A percentile compares a stretch with the other conserved stretches of the same genome.
phyloP scores from a whole-genome alignment of 2,797 vertebrate species.

The Sus cebifrons region DNA sequence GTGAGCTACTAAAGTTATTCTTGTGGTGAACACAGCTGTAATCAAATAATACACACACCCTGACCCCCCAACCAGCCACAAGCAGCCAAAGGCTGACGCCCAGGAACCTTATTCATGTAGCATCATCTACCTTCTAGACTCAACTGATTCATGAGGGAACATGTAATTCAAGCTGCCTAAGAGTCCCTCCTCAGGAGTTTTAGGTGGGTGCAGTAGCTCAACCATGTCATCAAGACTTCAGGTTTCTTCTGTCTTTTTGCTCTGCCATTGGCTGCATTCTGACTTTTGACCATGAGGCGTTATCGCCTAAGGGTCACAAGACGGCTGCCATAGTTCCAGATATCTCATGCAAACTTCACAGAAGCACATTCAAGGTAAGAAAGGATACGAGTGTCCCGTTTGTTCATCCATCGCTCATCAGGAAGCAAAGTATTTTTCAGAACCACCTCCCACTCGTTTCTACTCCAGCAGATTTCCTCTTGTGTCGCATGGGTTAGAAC shows the following conservation, averaged over 20 bases:
- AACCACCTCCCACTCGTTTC: neutral
- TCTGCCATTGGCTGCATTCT: neutral
- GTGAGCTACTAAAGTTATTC: neutral
- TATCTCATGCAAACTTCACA: neutral
- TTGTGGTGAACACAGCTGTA: neutral
- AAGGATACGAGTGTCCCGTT: neutral
- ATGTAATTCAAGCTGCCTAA: neutral
- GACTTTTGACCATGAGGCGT: neutral
- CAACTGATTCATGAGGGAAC: neutral
- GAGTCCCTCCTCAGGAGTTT: neutral
- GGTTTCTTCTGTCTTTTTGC: neutral
- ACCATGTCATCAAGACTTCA: neutral
- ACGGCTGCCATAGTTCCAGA: neutral
- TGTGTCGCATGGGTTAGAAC: neutral
- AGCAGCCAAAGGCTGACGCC: neutral
- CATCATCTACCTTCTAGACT: neutral
- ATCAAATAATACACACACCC: neutral
- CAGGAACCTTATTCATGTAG: neutral
- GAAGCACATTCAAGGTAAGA: neutral
- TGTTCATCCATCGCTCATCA: neutral
- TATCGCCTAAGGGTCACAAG: neutral
- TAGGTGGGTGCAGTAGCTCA: neutral
- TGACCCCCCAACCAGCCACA: neutral
- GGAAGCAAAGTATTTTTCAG: slow-evolving; percentile 47
- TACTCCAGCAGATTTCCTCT: neutral